These are phyloP conservation scores for Otocyon megalotis DNA, from an alignment of 2,113 vertebrate species.

Conservation along the genomic window DNA sequence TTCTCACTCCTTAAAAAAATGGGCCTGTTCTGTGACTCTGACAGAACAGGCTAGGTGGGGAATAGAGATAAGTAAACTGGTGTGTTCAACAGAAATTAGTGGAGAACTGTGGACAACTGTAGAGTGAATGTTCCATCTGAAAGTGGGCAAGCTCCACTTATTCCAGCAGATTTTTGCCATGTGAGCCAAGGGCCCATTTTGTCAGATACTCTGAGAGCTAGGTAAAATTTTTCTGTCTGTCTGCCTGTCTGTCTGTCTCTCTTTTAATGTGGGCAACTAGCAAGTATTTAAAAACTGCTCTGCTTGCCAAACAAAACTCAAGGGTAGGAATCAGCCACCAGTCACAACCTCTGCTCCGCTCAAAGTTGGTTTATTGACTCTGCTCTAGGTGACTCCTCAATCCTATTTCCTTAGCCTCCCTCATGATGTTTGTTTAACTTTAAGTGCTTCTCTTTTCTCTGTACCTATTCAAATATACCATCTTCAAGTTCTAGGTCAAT, in stretches of 20 bases:
- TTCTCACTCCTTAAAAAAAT: not conserved
- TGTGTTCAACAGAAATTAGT: too few species aligned
- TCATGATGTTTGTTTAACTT: not conserved
- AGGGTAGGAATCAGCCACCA: not conserved
- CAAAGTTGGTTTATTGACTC: not conserved
- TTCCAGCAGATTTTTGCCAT: not conserved
- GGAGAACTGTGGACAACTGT: not conserved
- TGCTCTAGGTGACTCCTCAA: not conserved
- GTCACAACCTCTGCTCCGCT: not conserved
- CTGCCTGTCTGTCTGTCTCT: not conserved
- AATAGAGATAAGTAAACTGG: not conserved
- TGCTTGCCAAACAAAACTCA: not conserved
- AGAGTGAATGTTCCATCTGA: not conserved
- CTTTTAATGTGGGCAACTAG: not conserved
- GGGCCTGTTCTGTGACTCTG: not conserved
- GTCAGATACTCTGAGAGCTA: not conserved
- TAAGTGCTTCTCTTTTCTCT: not conserved
- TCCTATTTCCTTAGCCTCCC: not conserved
- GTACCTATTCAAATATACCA: not conserved
- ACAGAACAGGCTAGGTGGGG: not conserved
- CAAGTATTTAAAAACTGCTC: conserved; percentile 16
- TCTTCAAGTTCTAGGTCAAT: not conserved
- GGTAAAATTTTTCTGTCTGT: not conserved
- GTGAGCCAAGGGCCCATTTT: not conserved
- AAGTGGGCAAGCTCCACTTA: not conserved